phyloP scores from a whole-genome alignment of 2,113 vertebrate species.

The Empidonax alnorum region DNA sequence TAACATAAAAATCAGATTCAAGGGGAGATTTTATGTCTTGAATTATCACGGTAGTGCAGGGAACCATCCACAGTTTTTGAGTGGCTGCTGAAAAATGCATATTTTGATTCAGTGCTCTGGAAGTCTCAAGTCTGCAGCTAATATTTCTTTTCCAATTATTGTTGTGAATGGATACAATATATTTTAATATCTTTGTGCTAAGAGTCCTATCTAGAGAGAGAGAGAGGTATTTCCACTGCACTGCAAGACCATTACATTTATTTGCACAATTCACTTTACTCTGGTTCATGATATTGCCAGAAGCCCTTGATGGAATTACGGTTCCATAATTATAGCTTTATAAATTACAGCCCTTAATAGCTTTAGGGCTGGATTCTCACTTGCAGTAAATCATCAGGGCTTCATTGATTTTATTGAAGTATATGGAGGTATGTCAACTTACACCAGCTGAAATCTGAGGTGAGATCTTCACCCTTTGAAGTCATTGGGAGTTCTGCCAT shows the following conservation, averaged over 20 bases:
- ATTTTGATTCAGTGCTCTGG: background rate
- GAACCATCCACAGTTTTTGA: background rate
- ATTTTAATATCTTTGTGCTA: constrained; percentile 36
- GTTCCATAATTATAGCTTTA: constrained; percentile 55
- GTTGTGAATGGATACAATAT: constrained; percentile 17
- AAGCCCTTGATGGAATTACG: constrained; percentile 61
- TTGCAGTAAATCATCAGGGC: constrained; percentile 49
- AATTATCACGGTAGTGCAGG: background rate
- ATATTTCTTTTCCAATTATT: constrained; percentile 32
- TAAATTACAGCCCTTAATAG: constrained; percentile 53
- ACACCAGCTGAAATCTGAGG: constrained; percentile 1
- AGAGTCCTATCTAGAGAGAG: background rate
- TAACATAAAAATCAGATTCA: background rate
- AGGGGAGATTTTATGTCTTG: background rate
- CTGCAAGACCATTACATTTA: constrained; percentile 31
- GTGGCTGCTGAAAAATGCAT: background rate
- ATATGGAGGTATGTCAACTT: constrained; percentile 38
- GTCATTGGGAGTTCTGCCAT: constrained; percentile 5
- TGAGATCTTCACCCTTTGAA: constrained; percentile 39
- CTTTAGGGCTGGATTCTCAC: constrained; percentile 31
- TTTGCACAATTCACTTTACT: constrained; percentile 63
- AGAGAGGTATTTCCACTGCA: background rate
- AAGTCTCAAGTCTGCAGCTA: background rate
- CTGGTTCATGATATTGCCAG: constrained; percentile 14
- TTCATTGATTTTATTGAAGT: constrained; percentile 48